These are phyloP conservation scores for Ceryle rudis DNA, from an alignment of 2,797 vertebrate genomes.

Conservation along the genomic window DNA sequence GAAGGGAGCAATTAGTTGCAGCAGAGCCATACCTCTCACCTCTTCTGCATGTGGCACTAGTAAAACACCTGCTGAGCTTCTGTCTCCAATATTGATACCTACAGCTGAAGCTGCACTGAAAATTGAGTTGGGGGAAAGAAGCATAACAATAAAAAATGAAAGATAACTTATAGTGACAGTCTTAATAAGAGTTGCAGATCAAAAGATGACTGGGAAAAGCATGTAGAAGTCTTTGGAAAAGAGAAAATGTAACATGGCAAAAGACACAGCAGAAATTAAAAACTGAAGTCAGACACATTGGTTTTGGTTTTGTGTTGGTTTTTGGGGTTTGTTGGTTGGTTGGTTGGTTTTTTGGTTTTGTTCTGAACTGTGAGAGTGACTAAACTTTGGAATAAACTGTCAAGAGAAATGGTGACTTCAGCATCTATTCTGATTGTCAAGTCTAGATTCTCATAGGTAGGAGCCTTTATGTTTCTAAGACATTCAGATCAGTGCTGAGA, in stretches of 20 bases:
- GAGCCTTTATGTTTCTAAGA: neutral
- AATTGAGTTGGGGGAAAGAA: neutral
- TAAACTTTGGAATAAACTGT: neutral
- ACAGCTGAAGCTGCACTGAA: neutral
- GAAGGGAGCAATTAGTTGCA: neutral
- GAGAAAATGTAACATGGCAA: neutral
- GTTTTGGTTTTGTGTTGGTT: accelerated
- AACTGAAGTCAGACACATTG: neutral
- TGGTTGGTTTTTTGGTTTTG: accelerated
- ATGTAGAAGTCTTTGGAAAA: neutral
- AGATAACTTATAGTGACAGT: neutral
- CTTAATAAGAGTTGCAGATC: neutral
- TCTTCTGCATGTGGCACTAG: neutral
- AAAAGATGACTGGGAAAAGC: neutral
- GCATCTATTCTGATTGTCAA: neutral
- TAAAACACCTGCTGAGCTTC: neutral
- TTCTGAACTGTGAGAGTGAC: neutral
- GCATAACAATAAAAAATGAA: neutral
- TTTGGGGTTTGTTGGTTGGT: neutral
- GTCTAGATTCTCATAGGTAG: neutral
- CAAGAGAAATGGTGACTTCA: neutral
- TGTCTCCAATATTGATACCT: neutral
- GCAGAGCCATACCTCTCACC: neutral
- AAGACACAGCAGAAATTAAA: neutral
- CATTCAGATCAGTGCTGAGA: accelerated